Evolutionary conservation across 2,113 vertebrate species (phyloP), one percentile per base, ranked within the genome.

Genomic region (Pseudorectes ferrugineus): DNA sequence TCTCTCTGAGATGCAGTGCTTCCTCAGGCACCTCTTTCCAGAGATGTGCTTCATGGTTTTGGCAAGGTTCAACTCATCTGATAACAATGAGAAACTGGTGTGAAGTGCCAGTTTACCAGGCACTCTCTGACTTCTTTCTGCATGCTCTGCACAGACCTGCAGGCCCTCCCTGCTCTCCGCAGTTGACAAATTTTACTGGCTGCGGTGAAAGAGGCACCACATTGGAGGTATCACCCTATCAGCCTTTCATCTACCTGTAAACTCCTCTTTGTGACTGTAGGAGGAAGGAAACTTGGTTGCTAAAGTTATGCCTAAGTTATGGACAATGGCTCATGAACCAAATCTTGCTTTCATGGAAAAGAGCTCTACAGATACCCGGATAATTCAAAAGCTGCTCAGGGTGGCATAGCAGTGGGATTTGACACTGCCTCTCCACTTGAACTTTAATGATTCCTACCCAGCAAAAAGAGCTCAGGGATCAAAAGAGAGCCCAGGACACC

Each of bases 81-180:
- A 36, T 9, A 40, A 8, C 21, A 45, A 2, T 3, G 14, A 80
- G 42, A 66, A 73, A 48, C 31, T 19, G 63, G 35, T 14, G 33
- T 4, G 1, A 59, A n/a, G 23, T 25, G 29, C 11, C 46, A 71
- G 38, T 7, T 70, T 42, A 40, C 5, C 0, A 1, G 21, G 7
- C 14, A 18, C 52, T 59, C 38, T 59, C 38, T 73, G 38, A 16
- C 29, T 65, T 71, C 11, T 28, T n/a, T 21, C 49, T 85, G 36
- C 14, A 13, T 5, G 19, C 23, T 73, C 42, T 11, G 11, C n/a
- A 46, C 36, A 66, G 42, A 45, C 38, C 26, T 65, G 25, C 45
- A 40, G 38, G 9, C 9, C 29, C 22, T 59, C 9, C 8, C 28
- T 71, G 35, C 11, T 38, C 38, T 79, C n/a, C 5, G 1, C 4